phyloP scores from a whole-genome alignment of 2,113 vertebrate genomes.

The Elanoides forficatus region DNA sequence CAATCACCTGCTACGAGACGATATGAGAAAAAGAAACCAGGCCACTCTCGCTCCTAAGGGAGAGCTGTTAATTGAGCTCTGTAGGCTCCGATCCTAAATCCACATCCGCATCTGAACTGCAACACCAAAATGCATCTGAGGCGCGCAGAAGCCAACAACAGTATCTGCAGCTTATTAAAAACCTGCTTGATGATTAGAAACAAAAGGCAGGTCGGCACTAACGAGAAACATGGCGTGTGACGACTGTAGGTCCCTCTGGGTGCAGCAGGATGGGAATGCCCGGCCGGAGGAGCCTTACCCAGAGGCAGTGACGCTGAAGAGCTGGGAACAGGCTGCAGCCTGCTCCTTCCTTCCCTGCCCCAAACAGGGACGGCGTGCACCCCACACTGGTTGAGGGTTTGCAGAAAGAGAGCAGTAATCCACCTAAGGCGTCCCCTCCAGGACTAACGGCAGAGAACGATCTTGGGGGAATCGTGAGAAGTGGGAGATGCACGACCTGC shows the following conservation, averaged over 20 bases:
- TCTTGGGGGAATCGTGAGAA: not conserved
- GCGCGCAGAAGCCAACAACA: not conserved
- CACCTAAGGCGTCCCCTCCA: fast-evolving
- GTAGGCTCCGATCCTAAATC: not conserved
- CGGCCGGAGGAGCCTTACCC: not conserved
- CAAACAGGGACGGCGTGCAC: not conserved
- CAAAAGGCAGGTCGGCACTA: not conserved
- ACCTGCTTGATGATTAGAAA: not conserved
- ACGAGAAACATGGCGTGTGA: fast-evolving
- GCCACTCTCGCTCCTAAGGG: not conserved
- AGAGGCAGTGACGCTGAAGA: not conserved
- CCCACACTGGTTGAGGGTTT: not conserved
- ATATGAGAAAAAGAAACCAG: constrained; percentile 33
- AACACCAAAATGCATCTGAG: not conserved
- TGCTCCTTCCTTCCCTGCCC: not conserved
- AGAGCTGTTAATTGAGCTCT: constrained; percentile 38
- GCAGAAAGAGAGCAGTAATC: not conserved
- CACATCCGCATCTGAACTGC: not conserved
- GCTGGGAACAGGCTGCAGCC: not conserved
- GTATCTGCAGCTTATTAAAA: not conserved
- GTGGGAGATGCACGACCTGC: not conserved
- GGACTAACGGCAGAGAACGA: not conserved
- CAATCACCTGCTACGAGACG: not conserved
- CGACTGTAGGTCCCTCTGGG: not conserved
- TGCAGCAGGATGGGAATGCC: not conserved